These are phyloP conservation scores for Galaxea fascicularis DNA, from an alignment of 92 coral and sea anemone genomes.

Conservation along the genomic window DNA sequence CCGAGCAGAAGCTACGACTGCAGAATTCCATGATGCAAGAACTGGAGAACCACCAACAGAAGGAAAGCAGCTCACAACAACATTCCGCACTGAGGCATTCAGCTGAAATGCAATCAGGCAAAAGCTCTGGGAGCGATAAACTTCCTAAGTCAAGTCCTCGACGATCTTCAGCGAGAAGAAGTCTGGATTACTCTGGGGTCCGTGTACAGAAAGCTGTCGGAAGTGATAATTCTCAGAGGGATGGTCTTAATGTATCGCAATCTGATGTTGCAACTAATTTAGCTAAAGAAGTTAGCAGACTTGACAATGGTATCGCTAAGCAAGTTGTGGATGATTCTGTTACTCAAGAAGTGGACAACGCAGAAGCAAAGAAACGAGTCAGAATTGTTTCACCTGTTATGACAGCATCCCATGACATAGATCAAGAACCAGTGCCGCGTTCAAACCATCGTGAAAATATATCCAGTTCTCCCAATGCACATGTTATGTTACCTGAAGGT, in stretches of 20 bases:
- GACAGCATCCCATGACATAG: conserved; percentile 24
- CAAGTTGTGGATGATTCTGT: conserved; percentile 5
- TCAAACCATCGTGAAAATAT: conserved; percentile 4
- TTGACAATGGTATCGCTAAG: background rate
- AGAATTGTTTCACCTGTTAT: conserved; percentile 78
- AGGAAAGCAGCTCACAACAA: background rate
- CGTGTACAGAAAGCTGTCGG: background rate
- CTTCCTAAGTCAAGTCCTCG: conserved; percentile 7
- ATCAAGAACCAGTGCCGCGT: background rate
- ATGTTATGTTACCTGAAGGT: background rate
- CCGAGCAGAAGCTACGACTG: conserved; percentile 66
- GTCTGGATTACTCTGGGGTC: conserved; percentile 73
- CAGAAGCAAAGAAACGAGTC: conserved; percentile 68
- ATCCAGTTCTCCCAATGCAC: background rate
- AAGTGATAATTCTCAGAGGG: background rate
- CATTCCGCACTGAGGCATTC: background rate
- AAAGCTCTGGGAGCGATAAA: conserved; percentile 34
- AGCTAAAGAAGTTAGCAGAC: background rate
- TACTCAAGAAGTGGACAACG: background rate
- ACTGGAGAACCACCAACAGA: conserved; percentile 65
- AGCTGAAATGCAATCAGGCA: conserved; percentile 40
- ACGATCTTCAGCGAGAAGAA: conserved; percentile 67
- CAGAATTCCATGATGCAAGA: conserved; percentile 81
- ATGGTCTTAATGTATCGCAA: background rate
- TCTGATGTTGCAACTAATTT: background rate